Base-by-base conservation (phyloP, 2,888 invertebrate genomes). In the Hypsopygia costalis region DNA sequence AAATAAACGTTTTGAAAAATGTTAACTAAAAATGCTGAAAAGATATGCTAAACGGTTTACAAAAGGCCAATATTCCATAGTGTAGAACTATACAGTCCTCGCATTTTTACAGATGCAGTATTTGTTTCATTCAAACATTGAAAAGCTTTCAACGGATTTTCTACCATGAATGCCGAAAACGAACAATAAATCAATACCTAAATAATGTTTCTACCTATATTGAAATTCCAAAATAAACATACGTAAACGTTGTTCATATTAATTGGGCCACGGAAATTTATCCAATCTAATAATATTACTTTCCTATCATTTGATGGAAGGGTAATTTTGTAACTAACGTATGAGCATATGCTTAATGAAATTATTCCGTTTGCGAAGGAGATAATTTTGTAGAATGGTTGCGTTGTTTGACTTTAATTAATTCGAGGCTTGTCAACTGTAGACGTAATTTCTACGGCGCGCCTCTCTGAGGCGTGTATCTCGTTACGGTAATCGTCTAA, bases 391-490 rank as follows among this genome's bases (percentile, higher is more conserved):
- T 69, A 72, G 72, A 78, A 82, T 72, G 74, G 69, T 72, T 69
- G 70, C 75, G 80, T 78, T 85, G 81, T 85, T 83, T 85, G 81
- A 82, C 77, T 85, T 85, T 83, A 85, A 87, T 87, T 87, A 87
- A 83, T 83, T 81, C 73, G 70, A 75, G 71, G 76, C 81, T 81
- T 86, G 86, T 85, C 85, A 81, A 82, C 81, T 77, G 73, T 61
- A 68, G 65, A 68, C 77, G 82, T 80, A 80, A 83, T 85, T 78
- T 74, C 76, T 69, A 65, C 69, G 58, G 60, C 69, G 71, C 69
- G 74, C 59, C 72, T 73, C 75, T 74, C 74, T 76, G 76, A 74
- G 69, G 68, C 70, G 59, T 75, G 74, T 79, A 64, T 68, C 70
- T 73, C 72, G 75, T 81, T 77, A 78, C 73, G 52, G 61, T 77